Conservation (phyloP, 2,888 invertebrate species). For the Agrilus biguttatus region DNA sequence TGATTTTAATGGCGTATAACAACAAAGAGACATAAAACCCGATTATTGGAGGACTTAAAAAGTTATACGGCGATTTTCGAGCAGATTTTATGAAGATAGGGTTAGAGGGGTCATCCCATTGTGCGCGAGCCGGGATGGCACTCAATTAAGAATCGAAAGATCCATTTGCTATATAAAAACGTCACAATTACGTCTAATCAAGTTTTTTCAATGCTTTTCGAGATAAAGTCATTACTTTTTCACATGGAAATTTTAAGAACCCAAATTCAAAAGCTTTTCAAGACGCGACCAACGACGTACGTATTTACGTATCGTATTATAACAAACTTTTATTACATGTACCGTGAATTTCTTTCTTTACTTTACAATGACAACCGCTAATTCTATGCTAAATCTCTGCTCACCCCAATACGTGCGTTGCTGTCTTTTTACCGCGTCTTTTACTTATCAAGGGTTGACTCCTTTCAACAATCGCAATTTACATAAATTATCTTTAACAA, state of each 20-base stretch:
- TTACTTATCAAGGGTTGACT: no score
- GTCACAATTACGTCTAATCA: slow-evolving; percentile 2
- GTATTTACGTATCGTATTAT: no score
- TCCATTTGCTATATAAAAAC: slow-evolving; percentile 11
- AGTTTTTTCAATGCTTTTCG: slow-evolving; percentile 1
- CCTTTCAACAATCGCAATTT: no score
- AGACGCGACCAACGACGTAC: no score
- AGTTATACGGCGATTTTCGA: slow-evolving; percentile 12
- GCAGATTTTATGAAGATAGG: slow-evolving; percentile 22
- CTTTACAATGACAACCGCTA: no score
- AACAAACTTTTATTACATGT: no score
- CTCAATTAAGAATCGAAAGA: slow-evolving; percentile 15
- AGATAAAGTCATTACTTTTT: slow-evolving; percentile 8
- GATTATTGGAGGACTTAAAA: slow-evolving; percentile 22
- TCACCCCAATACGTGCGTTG: no score
- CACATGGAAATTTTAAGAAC: slow-evolving; percentile 3
- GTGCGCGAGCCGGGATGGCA: slow-evolving; percentile 12
- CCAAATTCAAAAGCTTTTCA: no score
- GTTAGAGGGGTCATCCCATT: slow-evolving; percentile 18
- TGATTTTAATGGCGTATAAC: slow-evolving; percentile 30
- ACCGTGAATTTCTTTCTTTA: no score
- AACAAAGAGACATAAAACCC: slow-evolving; percentile 26
- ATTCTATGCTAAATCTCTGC: no score
- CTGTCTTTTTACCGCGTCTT: no score
- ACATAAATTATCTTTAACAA: no score